Base-by-base conservation (phyloP, 1,140 invertebrate genomes). In the Trichonephila clavata region DNA sequence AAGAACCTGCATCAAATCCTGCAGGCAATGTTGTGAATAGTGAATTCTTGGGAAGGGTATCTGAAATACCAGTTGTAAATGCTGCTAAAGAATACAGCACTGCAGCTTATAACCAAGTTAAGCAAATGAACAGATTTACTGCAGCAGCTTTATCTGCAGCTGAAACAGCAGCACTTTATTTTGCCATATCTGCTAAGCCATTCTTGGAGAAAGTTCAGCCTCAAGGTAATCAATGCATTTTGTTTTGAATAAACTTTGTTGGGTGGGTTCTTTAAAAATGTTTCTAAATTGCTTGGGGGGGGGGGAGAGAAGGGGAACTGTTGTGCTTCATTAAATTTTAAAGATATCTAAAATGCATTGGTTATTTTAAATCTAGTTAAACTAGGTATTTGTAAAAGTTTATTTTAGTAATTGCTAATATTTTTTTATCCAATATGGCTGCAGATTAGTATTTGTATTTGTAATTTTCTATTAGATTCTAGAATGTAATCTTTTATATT, bases 81-180 rank as follows among this genome's bases (percentile, higher is more conserved):
- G 77, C 61, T n/a, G 93, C 86, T 43, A 94, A 90, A 68, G 93
- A 94, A 68, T 89, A 83, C 43, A 60, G 93, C 7, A 90, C 87
- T 24, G 87, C 86, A 32, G 93, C 71, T 21, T 94, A 94, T 43
- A 83, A 94, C 21, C 86, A 94, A 84, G 93, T 94, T 18, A 94
- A 94, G 43, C 86, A 88, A 32, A 68, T 83, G 39, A 94, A 94
- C 39, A 81, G 71, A 32, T 84, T 94, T 84, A 94, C 93, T n/a
- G 77, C 86, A 32, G 86, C 87, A 59, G 87, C 93, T 39, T 77
- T 94, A 10, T 59, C 27, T 71, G 81, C 50, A n/a, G 93, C 93
- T 86, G 93, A 94, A 90, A 83, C 43, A 18, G 71, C 93, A n/a
- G 87, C 87, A n/a, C 80, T 94, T 24, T 94, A 94, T 59, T 90